These are phyloP conservation scores for Sabellastarte sp. DNA, from an alignment of 2,888 invertebrate genomes.

Conservation along the genomic window DNA sequence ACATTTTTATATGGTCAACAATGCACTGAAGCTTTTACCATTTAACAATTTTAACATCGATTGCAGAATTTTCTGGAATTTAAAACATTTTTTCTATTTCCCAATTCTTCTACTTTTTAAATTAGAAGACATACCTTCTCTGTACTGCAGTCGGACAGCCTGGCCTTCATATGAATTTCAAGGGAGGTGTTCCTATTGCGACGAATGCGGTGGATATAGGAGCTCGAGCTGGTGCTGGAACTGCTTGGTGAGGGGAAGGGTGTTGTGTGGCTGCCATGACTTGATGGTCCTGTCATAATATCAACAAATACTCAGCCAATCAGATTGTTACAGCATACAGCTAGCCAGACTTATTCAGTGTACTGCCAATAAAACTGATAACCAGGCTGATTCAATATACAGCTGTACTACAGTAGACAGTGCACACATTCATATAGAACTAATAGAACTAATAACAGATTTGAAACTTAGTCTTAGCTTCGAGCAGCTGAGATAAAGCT, in stretches of 20 bases:
- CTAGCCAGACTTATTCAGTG: too few relatives aligned
- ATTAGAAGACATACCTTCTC: neutral
- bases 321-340: too few relatives aligned
- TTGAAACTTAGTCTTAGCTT: too few relatives aligned
- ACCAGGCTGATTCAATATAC: conserved; percentile 13
- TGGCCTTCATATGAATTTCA: too few relatives aligned
- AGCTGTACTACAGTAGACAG: neutral
- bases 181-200: neutral
- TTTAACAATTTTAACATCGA: too few relatives aligned
- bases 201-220: neutral
- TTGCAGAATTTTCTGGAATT: too few relatives aligned
- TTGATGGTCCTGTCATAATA: neutral
- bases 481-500: too few relatives aligned
- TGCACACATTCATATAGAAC: too few relatives aligned
- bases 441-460: too few relatives aligned
- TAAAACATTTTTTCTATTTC: neutral
- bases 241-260: conserved; percentile 48
- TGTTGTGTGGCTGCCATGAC: conserved; percentile 44
- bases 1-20: conserved; percentile 2
- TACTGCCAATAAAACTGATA: conserved; percentile 10
- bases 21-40: too few relatives aligned
- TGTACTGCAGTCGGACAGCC: too few relatives aligned
- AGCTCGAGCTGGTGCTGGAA: conserved; percentile 49
- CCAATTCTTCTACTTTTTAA: neutral
- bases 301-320: too few relatives aligned